Evolutionary conservation across 2,113 vertebrate species (phyloP), one percentile per base, ranked within the genome.

Genomic region (Phalacrocorax aristotelis): DNA sequence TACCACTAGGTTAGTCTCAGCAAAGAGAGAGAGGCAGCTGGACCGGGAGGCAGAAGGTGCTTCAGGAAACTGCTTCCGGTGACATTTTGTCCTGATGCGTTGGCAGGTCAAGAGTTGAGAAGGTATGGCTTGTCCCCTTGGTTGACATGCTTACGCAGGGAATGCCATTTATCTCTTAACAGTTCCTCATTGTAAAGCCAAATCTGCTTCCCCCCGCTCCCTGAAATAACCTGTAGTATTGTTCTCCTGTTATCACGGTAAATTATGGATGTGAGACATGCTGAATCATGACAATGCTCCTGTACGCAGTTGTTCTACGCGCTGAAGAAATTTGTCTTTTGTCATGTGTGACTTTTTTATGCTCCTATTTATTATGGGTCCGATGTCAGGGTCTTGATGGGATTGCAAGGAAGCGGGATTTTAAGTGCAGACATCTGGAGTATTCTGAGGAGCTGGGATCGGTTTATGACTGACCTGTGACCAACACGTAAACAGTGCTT

Each of bases 401-500:
- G 71, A 75, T 71, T 83, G 42, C n/a, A 29, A 38, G 58, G 30
- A 88, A 90, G 34, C 0, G 1, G 27, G 61, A 82, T 58, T 78
- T 87, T 62, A 54, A 66, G 32, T 2, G 1, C 13, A 60, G 65
- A 30, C 29, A 62, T 46, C 34, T 20, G 54, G 76, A 92, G 58
- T 17, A 42, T 57, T 88, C 70, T 42, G 74, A 76, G 36, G 46
- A 49, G 21, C 8, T 5, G 7, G 30, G 11, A 57, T 42, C 1
- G 0, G 27, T 40, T 74, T 29, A 42, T 5, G 4, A 25, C 10
- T 48, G 65, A 70, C 62, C 60, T 34, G 21, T 15, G 42, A 70
- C 46, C 18, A 44, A 3, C 0, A 2, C 1, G 1, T 42, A 38
- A 46, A 29, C 60, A 38, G 54, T 7, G 8, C 9, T 42, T 58